phyloP scores from a whole-genome alignment of 2,888 invertebrate species.

The Rhamphomyia laevipes region DNA sequence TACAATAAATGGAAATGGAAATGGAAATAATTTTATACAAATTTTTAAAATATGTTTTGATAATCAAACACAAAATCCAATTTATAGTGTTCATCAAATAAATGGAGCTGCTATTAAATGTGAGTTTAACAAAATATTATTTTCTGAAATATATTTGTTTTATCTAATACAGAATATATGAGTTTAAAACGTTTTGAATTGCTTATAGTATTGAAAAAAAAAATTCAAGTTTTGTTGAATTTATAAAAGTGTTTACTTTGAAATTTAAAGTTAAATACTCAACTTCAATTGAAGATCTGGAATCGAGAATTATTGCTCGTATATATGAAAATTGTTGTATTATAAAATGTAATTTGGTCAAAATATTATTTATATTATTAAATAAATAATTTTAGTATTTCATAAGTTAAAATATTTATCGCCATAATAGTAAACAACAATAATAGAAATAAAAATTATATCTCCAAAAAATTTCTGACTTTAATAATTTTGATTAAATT shows the following conservation, averaged over 20 bases:
- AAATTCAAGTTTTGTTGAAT: too few species aligned
- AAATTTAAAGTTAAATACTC: too few species aligned
- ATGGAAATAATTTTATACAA: constrained; percentile 13
- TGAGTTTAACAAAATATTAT: constrained; percentile 19
- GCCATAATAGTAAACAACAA: background rate
- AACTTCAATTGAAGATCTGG: too few species aligned
- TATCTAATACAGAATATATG: background rate
- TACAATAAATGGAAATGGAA: constrained; percentile 8
- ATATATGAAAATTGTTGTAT: too few species aligned
- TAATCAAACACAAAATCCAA: constrained; percentile 23
- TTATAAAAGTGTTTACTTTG: too few species aligned
- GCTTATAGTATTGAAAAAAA: background rate
- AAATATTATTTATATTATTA: too few species aligned
- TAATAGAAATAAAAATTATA: too few species aligned
- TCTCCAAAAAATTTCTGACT: background rate
- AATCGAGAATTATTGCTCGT: too few species aligned
- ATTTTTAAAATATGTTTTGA: constrained; percentile 33
- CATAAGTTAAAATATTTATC: too few species aligned
- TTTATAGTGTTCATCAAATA: constrained; percentile 31
- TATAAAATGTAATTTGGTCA: too few species aligned
- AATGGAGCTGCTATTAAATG: constrained; percentile 32
- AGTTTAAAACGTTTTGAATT: background rate
- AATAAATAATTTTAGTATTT: too few species aligned
- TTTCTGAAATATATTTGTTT: constrained; percentile 8
- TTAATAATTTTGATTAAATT: too few species aligned